Percentiles rank a stretch among this genome's conserved stretches.
These are phyloP conservation scores for Urocolius indicus DNA, from an alignment of 2,113 vertebrate genomes.

Conservation along the genomic window DNA sequence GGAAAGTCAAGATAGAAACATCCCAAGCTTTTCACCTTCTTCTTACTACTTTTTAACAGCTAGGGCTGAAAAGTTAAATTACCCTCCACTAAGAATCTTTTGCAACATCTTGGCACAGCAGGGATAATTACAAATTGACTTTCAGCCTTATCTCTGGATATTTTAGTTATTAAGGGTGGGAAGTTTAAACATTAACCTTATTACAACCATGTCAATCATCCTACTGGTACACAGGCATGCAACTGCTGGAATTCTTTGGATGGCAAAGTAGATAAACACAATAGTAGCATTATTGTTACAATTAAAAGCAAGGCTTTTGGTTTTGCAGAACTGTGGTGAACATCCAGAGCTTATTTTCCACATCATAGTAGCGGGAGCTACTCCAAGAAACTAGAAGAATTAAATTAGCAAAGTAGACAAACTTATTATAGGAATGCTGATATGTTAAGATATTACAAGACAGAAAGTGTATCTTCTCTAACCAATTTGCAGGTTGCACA, in stretches of 20 bases:
- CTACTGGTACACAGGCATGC: slow-evolving; percentile 22
- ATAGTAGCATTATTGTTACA: neutral
- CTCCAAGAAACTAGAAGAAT: neutral
- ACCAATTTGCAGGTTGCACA: neutral
- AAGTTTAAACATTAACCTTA: slow-evolving; percentile 72
- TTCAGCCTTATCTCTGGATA: slow-evolving; percentile 63
- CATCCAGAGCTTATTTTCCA: neutral
- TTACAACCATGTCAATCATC: slow-evolving; percentile 64
- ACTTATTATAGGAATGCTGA: neutral
- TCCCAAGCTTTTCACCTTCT: neutral
- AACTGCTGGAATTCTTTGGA: slow-evolving; percentile 54
- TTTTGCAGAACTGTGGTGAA: neutral
- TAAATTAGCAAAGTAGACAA: neutral
- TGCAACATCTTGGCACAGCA: slow-evolving; percentile 52
- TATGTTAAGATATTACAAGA: slow-evolving; percentile 25
- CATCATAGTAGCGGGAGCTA: neutral
- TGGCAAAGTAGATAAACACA: slow-evolving; percentile 45
- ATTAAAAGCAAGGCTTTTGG: neutral
- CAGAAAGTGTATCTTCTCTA: neutral
- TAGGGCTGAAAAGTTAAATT: slow-evolving; percentile 39
- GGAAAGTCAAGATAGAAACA: neutral
- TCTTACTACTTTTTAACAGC: neutral
- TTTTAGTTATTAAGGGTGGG: slow-evolving; percentile 56
- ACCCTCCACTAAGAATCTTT: slow-evolving; percentile 40
- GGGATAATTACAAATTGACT: slow-evolving; percentile 63